Base-by-base conservation (phyloP, 1,140 invertebrate genomes). In the Meteorus sp. region DNA sequence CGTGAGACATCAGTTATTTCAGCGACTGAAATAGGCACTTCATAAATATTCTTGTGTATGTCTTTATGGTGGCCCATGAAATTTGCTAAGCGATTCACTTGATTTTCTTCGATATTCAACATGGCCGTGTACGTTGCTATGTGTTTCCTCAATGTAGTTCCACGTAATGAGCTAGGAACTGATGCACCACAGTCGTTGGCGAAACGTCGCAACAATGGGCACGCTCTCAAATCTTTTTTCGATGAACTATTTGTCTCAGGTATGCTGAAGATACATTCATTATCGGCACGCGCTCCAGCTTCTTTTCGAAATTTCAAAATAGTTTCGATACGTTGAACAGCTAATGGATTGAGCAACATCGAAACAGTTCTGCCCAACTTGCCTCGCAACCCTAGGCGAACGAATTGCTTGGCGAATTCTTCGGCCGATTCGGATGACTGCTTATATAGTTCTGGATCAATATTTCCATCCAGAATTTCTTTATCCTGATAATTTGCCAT, bases 41-140 rank as follows among this genome's bases (percentile, higher is more conserved):
- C n/a, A 37, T 62, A 62, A 33, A 53, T 53, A 11, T 59, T 47
- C 22, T 43, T 37, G 37, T 62, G 61, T 23, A 59, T 47, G 13
- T 50, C 37, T 9, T 53, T 19, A 7, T 33, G 27, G 20, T 62
- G 61, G 19, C 61, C 61, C 61, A 62, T 59, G 17, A 47, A 59
- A 13, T 59, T 59, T 0, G 61, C 57, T 17, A 59, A 23, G 33
- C 33, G 41, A 9, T 22, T 27, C 11, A 59, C 15, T 27, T 53
- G 22, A 45, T 59, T 45, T 5, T 48, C 25, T 15, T 23, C n/a
- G 7, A 48, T 11, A 2, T 48, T 20, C 3, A 31, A 13, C 13
- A 29, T 20, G 7, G 6, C 8, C 13, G 9, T 29, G 8, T 29
- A 17, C 5, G 23, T 48, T 1, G 52, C 53, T 1, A 60, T 29